Percentiles rank a stretch among this genome's conserved stretches.
These are phyloP conservation scores for Gopherus flavomarginatus DNA, from an alignment of 2,113 vertebrate genomes.

Conservation along the genomic window DNA sequence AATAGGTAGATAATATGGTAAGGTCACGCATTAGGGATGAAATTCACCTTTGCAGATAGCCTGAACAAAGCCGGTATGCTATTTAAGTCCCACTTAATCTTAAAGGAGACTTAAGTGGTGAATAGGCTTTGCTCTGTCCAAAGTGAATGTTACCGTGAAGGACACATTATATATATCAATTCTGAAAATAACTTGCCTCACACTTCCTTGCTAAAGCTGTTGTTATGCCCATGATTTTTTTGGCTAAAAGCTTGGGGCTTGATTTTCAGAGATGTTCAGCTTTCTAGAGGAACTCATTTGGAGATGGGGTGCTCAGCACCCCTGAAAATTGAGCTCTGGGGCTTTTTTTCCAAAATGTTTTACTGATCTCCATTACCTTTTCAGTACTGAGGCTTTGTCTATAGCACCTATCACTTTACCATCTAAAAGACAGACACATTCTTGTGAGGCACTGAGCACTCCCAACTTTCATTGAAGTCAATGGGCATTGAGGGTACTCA, in stretches of 20 bases:
- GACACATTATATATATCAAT: neutral
- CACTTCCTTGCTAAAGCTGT: neutral
- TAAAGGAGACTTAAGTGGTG: neutral
- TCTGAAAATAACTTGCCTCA: neutral
- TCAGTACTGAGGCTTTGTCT: neutral
- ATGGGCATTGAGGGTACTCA: neutral
- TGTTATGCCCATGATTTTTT: neutral
- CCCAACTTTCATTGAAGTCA: neutral
- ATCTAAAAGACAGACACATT: fast-evolving
- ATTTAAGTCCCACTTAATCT: neutral
- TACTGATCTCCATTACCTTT: neutral
- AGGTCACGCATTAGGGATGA: fast-evolving
- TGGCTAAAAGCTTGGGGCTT: neutral
- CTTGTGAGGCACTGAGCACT: neutral
- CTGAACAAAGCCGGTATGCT: neutral
- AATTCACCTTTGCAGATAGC: neutral
- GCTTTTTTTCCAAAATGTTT: neutral
- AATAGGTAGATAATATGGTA: neutral
- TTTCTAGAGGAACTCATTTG: neutral
- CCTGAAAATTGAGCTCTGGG: neutral
- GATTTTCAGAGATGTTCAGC: fast-evolving
- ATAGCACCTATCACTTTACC: neutral
- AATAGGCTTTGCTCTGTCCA: neutral
- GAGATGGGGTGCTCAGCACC: neutral
- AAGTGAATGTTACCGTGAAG: fast-evolving